Conservation (phyloP, 1,140 invertebrate species). For the Drosophila melanica region DNA sequence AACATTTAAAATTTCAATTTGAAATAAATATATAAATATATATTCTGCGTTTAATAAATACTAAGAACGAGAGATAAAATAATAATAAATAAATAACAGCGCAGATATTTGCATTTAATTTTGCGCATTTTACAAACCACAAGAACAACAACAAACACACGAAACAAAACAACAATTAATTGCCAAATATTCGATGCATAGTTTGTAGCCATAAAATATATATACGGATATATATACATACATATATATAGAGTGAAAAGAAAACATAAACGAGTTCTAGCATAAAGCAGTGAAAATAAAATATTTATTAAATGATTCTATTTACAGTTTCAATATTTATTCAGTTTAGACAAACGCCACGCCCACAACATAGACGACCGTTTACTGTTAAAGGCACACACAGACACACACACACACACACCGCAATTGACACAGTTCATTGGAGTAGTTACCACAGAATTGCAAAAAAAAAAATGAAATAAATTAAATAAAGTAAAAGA, state of each 20-base stretch:
- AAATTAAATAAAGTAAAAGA: background rate
- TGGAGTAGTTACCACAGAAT: slow-evolving; percentile 41
- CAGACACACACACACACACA: slow-evolving; percentile 20
- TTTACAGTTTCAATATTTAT: slow-evolving; percentile 73
- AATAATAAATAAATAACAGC: slow-evolving; percentile 42
- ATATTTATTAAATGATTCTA: slow-evolving; percentile 71
- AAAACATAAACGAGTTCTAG: slow-evolving; percentile 30
- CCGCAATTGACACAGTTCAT: background rate
- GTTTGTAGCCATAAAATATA: slow-evolving; percentile 53
- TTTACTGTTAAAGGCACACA: slow-evolving; percentile 37
- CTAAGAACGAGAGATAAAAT: slow-evolving; percentile 27
- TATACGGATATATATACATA: slow-evolving; percentile 43
- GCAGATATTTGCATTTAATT: slow-evolving; percentile 79
- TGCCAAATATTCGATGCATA: slow-evolving; percentile 79
- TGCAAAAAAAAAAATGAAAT: slow-evolving; percentile 52
- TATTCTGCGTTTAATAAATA: slow-evolving; percentile 50
- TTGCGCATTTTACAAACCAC: slow-evolving; percentile 54
- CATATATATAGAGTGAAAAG: slow-evolving; percentile 32
- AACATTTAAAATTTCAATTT: slow-evolving; percentile 52
- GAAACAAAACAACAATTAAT: slow-evolving; percentile 64
- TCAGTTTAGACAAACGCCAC: slow-evolving; percentile 63
- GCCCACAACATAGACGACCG: slow-evolving; percentile 31
- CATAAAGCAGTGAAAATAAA: slow-evolving; percentile 58
- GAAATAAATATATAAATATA: slow-evolving; percentile 43
- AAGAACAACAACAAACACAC: slow-evolving; percentile 28